Conservation (phyloP, 2,797 vertebrate genomes). For the Tenualosa thibaudeaui region DNA sequence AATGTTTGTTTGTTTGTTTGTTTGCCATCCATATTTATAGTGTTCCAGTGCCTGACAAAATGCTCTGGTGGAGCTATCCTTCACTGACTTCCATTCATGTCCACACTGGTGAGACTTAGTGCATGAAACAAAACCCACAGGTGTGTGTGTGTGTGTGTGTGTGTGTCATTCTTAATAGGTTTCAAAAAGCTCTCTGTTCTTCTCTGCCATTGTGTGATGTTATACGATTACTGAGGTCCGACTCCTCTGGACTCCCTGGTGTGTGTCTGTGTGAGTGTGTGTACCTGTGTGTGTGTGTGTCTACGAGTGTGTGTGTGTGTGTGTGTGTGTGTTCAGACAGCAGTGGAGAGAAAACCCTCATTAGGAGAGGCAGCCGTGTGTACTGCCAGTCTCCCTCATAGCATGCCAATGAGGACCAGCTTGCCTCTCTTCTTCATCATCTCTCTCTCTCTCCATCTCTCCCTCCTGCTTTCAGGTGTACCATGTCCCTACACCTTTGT, state of each 20-base stretch:
- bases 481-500: slow-evolving; percentile 34
- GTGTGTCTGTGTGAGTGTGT: slow-evolving; percentile 1
- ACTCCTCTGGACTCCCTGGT: neutral
- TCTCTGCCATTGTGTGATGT: neutral
- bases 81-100: neutral
- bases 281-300: neutral
- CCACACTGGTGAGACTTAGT: neutral
- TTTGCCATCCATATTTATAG: neutral
- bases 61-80: neutral
- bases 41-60: neutral
- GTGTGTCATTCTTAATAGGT: neutral
- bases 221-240: neutral
- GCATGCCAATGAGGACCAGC: slow-evolving; percentile 50
- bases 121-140: neutral
- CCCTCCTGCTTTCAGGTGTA: slow-evolving; percentile 30
- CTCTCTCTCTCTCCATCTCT: neutral
- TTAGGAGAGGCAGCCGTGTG: slow-evolving; percentile 53
- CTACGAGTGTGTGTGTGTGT: neutral
- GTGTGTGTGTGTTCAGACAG: slow-evolving; percentile 29
- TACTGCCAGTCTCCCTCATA: slow-evolving; percentile 29
- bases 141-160: slow-evolving; percentile 1
- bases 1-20: neutral
- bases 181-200: neutral
- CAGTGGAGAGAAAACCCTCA: slow-evolving; percentile 47
- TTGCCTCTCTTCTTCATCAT: neutral